These are phyloP conservation scores for Tapirus indicus DNA, from an alignment of 2,797 vertebrate genomes.

Conservation along the genomic window DNA sequence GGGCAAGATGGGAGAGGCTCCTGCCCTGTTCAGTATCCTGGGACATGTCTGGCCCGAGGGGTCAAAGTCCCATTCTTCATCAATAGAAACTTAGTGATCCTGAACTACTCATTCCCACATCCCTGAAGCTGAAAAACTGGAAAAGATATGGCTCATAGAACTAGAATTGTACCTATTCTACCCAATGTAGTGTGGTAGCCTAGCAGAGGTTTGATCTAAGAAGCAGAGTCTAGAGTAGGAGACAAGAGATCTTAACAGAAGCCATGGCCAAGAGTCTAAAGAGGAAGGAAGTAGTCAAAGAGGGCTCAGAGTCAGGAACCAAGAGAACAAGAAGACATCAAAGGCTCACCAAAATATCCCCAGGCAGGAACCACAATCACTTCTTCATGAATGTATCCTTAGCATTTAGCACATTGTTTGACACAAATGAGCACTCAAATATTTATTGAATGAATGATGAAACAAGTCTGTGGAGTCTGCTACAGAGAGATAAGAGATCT, in stretches of 20 bases:
- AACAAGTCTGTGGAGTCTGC: background rate
- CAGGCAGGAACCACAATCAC: background rate
- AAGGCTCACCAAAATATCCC: background rate
- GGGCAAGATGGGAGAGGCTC: background rate
- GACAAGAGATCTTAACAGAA: background rate
- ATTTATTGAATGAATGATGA: background rate
- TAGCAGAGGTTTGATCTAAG: background rate
- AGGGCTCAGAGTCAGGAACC: background rate
- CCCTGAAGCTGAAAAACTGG: slow-evolving; percentile 1
- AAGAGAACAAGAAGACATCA: background rate
- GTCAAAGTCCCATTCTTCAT: background rate
- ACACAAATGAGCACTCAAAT: background rate
- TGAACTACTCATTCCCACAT: background rate
- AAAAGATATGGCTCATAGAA: background rate
- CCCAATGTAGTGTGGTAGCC: background rate
- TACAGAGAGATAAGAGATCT: background rate
- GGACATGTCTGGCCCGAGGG: background rate
- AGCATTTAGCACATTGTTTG: background rate
- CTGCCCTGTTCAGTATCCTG: background rate
- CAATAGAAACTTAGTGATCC: background rate
- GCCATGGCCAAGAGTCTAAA: background rate
- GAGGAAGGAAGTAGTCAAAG: background rate
- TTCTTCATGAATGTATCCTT: background rate
- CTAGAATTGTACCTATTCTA: background rate
- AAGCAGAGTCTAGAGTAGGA: slow-evolving; percentile 1